phyloP scores from a whole-genome alignment of 2,113 vertebrate species.

The Riparia riparia region DNA sequence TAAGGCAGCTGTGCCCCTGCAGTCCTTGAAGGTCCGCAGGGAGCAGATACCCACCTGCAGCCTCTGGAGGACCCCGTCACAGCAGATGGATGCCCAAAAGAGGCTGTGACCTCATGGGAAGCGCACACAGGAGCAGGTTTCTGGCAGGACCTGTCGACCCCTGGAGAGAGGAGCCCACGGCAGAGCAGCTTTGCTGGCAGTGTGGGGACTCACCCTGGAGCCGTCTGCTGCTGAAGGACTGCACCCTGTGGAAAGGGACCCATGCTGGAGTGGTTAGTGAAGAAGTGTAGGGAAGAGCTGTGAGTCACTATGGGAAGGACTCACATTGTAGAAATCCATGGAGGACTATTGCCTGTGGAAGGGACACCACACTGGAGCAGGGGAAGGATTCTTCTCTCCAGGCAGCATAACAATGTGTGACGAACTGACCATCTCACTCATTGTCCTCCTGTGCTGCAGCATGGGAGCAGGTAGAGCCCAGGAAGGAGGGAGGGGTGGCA shows the following conservation, averaged over 20 bases:
- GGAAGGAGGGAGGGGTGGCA: neutral
- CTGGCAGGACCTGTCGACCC: neutral
- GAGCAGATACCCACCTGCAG: neutral
- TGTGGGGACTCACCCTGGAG: neutral
- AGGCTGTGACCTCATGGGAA: neutral
- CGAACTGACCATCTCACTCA: neutral
- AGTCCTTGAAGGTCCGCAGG: rapidly evolving
- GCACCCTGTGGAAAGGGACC: neutral
- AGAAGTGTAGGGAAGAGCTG: neutral
- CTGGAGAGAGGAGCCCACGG: rapidly evolving
- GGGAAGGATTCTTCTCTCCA: neutral
- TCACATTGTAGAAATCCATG: neutral
- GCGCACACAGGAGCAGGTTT: rapidly evolving
- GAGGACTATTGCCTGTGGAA: neutral
- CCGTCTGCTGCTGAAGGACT: neutral
- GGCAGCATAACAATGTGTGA: neutral
- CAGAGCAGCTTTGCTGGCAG: neutral
- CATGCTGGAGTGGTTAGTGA: neutral
- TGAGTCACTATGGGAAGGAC: neutral
- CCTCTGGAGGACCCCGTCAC: rapidly evolving
- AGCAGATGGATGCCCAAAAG: neutral
- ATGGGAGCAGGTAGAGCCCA: rapidly evolving
- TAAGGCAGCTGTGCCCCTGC: neutral
- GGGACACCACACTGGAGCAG: rapidly evolving
- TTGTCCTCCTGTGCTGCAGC: rapidly evolving